Percentiles rank a stretch among this genome's conserved stretches.
phyloP scores from a whole-genome alignment of 2,888 invertebrate species.

The Apamea epomidion region DNA sequence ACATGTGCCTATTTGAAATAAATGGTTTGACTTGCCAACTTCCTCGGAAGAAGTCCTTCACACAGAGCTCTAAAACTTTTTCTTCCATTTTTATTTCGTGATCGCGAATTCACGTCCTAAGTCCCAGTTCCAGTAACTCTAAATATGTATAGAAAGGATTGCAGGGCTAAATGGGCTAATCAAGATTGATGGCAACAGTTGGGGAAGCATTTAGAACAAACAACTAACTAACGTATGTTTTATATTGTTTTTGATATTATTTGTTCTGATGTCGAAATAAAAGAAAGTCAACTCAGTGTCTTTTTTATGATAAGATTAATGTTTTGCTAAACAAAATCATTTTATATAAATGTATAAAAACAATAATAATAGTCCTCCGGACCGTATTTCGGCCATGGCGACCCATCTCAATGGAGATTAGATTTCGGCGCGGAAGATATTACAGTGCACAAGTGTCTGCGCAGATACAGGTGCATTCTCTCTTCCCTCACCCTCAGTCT shows the following conservation, averaged over 20 bases:
- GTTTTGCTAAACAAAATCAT: slow-evolving; percentile 3
- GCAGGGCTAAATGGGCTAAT: slow-evolving; percentile 31
- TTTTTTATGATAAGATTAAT: neutral
- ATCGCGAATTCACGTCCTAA: slow-evolving; percentile 11
- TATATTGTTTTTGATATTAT: neutral
- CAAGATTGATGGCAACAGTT: slow-evolving; percentile 47
- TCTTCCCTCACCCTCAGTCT: neutral
- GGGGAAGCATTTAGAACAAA: slow-evolving; percentile 21
- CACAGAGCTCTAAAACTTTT: neutral
- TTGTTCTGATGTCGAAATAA: neutral
- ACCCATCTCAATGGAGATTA: too few species aligned
- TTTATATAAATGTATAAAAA: too few species aligned
- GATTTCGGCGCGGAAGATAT: neutral
- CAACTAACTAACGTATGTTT: slow-evolving; percentile 21
- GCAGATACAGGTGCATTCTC: neutral
- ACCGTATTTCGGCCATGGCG: too few species aligned
- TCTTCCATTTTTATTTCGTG: neutral
- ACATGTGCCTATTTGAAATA: too few species aligned
- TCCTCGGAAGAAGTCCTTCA: neutral
- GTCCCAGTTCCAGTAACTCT: slow-evolving; percentile 13
- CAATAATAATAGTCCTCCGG: too few species aligned
- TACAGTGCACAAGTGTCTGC: neutral
- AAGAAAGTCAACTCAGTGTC: neutral
- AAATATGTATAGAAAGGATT: slow-evolving; percentile 35
- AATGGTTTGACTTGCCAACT: neutral